These are phyloP conservation scores for Enteromius treurensis DNA, from an alignment of 2,797 vertebrate species.

Conservation along the genomic window DNA sequence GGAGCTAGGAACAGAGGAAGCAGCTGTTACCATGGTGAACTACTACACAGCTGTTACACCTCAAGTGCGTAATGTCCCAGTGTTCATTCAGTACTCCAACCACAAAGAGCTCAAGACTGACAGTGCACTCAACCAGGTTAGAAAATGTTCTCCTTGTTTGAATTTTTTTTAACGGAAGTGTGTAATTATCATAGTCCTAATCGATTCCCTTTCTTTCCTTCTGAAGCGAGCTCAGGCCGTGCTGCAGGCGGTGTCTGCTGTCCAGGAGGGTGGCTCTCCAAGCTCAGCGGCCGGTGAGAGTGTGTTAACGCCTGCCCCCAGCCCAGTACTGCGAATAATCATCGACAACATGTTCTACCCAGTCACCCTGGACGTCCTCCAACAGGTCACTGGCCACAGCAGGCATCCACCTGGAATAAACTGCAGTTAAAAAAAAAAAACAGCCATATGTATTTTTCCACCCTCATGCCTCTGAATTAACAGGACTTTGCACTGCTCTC, in stretches of 20 bases:
- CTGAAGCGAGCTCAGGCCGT: constrained; percentile 92
- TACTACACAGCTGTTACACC: constrained; percentile 95
- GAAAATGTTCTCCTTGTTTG: background rate
- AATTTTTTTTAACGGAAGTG: background rate
- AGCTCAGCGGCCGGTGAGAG: constrained; percentile 89
- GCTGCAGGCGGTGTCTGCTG: constrained; percentile 94
- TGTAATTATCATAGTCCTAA: background rate
- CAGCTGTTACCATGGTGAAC: constrained; percentile 97
- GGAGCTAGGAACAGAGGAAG: constrained; percentile 96
- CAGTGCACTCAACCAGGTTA: constrained; percentile 95
- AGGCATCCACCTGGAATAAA: constrained; percentile 37
- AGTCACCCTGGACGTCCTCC: constrained; percentile 95
- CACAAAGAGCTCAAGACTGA: constrained; percentile 98
- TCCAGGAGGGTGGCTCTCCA: constrained; percentile 92
- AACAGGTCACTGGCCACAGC: constrained; percentile 82
- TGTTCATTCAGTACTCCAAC: constrained; percentile 98
- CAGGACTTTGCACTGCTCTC: constrained; percentile 14
- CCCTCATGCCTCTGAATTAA: constrained; percentile 28
- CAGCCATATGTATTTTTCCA: constrained; percentile 28
- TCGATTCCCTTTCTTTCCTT: constrained; percentile 40
- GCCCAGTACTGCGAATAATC: constrained; percentile 96
- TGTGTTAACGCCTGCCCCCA: constrained; percentile 89
- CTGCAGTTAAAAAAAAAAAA: constrained; percentile 34
- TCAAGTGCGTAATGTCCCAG: constrained; percentile 93
- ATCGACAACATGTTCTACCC: constrained; percentile 99